These are phyloP conservation scores for Drosophila imparisetae DNA, from an alignment of 2,888 invertebrate genomes.

Conservation along the genomic window DNA sequence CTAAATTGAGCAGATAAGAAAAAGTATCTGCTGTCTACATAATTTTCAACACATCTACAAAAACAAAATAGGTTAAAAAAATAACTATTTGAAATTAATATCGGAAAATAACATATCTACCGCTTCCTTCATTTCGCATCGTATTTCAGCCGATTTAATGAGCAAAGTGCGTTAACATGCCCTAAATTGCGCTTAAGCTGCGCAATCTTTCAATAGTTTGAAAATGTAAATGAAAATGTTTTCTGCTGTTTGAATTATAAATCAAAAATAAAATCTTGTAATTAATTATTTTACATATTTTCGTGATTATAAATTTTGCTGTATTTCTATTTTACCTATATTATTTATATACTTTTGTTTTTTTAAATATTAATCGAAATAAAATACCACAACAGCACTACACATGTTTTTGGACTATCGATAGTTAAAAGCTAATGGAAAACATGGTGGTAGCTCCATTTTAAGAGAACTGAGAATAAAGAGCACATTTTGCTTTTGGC, in stretches of 20 bases:
- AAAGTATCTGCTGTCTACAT: not conserved
- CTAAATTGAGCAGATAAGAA: not conserved
- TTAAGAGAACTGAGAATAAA: not conserved
- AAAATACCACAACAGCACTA: not conserved
- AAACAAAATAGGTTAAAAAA: not conserved
- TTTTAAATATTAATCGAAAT: not conserved
- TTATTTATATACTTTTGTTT: not conserved
- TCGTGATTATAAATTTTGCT: not conserved
- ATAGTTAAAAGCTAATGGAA: not conserved
- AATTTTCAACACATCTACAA: not conserved
- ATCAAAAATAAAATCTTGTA: not conserved
- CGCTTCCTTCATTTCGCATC: no score
- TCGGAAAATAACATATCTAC: not conserved
- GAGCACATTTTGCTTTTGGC: not conserved
- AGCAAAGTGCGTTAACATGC: not conserved
- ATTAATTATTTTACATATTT: not conserved
- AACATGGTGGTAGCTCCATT: not conserved
- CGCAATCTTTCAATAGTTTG: not conserved
- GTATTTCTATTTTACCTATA: not conserved
- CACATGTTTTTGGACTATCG: not conserved
- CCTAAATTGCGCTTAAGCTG: not conserved
- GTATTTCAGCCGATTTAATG: not conserved
- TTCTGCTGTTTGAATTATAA: not conserved
- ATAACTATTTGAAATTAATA: not conserved
- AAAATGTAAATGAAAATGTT: not conserved